Evolutionary conservation across 2,888 invertebrate genomes (phyloP), one percentile per base, ranked within the genome.

Genomic region (Synanthedon formicaeformis): DNA sequence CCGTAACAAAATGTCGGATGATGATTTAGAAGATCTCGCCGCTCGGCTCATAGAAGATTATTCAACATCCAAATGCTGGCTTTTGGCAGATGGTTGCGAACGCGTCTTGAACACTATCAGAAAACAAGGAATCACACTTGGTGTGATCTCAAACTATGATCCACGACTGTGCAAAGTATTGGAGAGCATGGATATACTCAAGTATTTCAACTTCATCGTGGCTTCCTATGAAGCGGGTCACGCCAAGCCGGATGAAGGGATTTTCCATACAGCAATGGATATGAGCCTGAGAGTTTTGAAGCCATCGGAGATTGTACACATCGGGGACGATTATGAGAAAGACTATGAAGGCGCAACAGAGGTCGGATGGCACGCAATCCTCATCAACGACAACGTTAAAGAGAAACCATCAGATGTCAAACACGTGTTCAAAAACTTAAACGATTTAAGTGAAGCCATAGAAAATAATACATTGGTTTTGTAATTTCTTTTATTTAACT

Each of bases 81-180:
- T 90, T 64, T 55, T 69, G 10, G 89, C 90, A 60, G 88, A 91
- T 50, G 94, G 94, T 13, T 88, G 90, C 18, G 69, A 89, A 10
- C 90, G 90, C 54, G 77, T 95, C n/a, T 80, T 96, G 1, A 78
- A 90, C 23, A 87, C 89, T 56, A 74, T 96, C 6, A 81, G 77
- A 56, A 70, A 73, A 11, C 79, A 75, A 53, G 75, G 78, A 23
- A 65, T 90, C 12, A 63, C 73, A 5, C 61, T 96, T 49, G 97
- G 96, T 3, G 90, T 96, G 0, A 91, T 97, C 60, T 96, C 97
- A 5, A 97, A 97, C 79, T 96, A 93, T 81, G 97, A 97, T 82
- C 93, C 95, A 40, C 89, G 96, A 40, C 81, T 97, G 2, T 87
- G 91, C 56, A 81, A 87, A 4, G 89, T 96, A 57, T 83, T 97